Evolutionary conservation across 2,113 vertebrate genomes (phyloP), one percentile per base, ranked within the genome.

Genomic region (Periophthalmodon schlosseri): DNA sequence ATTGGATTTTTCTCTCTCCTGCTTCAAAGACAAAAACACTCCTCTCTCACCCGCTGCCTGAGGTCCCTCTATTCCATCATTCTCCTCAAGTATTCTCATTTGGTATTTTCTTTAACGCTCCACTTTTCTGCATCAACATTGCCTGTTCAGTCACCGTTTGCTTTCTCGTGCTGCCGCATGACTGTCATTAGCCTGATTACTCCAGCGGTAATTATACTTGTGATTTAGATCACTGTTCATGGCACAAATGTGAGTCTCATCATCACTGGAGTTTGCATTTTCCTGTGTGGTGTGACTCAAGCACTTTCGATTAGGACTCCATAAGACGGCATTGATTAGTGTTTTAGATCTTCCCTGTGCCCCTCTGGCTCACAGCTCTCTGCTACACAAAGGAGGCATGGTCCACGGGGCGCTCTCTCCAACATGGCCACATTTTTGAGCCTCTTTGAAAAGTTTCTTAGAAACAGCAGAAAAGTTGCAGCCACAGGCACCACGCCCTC

Each of bases 401-500:
- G 83, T 90, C 82, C 34, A 18, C 8, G 56, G 85, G 87, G 79
- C n/a, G 56, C 91, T 83, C 82, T 68, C 87, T 74, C 82, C 78
- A 83, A 72, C 87, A 83, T 66, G 69, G 81, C 85, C 86, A 74
- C 89, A 93, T 93, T 90, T 91, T 86, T 93, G 78, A 88, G 88
- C 78, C 75, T 75, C 66, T 88, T 84, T 85, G 80, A 91, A 93
- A 91, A 93, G 90, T 91, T 91, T 84, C 90, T 90, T 93, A 91
- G 91, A 88, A 91, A 93, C 91, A 86, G 71, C 54, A 88, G 89
- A 93, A 89, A 91, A 93, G 91, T 91, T 87, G 78, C 84, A 89
- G 85, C 90, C 88, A 88, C 90, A 87, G 90, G 90, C 84, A 12
- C 85, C 85, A 91, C 88, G 76, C 91, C 87, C 88, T 91, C 91